These are phyloP conservation scores for Teinopalpus imperialis DNA, from an alignment of 2,888 invertebrate species.

Conservation along the genomic window DNA sequence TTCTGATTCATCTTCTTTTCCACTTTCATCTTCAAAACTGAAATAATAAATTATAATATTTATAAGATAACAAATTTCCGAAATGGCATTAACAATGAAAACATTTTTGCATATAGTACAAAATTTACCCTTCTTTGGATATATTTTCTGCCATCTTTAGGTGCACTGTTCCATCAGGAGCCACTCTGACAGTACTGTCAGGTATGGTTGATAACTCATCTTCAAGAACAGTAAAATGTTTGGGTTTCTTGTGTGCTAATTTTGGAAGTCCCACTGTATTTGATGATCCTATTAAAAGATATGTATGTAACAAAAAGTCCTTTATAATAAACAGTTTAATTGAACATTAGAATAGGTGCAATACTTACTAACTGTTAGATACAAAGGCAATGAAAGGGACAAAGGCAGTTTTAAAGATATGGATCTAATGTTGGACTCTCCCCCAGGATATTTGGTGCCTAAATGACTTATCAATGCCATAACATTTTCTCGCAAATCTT, in stretches of 20 bases:
- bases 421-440: slow-evolving; percentile 86
- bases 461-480: slow-evolving; percentile 81
- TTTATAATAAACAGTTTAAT: no score
- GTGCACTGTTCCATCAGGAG: slow-evolving; percentile 81
- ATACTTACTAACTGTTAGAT: slow-evolving; percentile 84
- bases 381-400: slow-evolving; percentile 85
- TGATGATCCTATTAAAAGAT: slow-evolving; percentile 77
- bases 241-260: slow-evolving; percentile 75
- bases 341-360: no score
- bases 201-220: slow-evolving; percentile 83
- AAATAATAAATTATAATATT: slow-evolving; percentile 25
- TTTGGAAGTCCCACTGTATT: slow-evolving; percentile 75
- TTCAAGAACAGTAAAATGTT: slow-evolving; percentile 69
- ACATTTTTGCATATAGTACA: not conserved
- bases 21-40: slow-evolving; percentile 35
- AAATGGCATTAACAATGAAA: no score
- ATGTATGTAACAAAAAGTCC: no score
- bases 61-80: no score
- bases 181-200: slow-evolving; percentile 75
- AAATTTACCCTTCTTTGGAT: slow-evolving; percentile 31
- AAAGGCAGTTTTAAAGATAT: slow-evolving; percentile 85
- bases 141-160: slow-evolving; percentile 42
- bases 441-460: slow-evolving; percentile 85
- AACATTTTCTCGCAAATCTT: slow-evolving; percentile 87
- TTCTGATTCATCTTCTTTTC: slow-evolving; percentile 27